Conservation (phyloP, 1,140 invertebrate species). For the Micrasema longulum region DNA sequence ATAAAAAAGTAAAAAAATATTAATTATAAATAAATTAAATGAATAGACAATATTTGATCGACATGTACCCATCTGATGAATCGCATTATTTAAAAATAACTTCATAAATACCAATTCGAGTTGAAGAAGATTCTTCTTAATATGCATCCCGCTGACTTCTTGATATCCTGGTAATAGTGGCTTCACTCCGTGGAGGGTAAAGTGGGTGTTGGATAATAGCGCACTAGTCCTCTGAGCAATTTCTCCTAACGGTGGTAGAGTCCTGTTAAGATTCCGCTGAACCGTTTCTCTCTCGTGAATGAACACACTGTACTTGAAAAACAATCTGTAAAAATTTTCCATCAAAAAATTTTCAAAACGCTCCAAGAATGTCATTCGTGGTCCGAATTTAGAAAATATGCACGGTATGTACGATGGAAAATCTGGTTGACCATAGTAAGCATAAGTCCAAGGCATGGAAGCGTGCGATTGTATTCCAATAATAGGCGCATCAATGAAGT, state of each 20-base stretch:
- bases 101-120: slow-evolving; percentile 60
- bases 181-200: slow-evolving; percentile 65
- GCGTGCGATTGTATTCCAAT: slow-evolving; percentile 70
- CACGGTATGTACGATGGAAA: slow-evolving; percentile 73
- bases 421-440: slow-evolving; percentile 69
- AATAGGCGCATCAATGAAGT: slow-evolving; percentile 69
- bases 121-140: slow-evolving; percentile 63
- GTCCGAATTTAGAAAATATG: slow-evolving; percentile 62
- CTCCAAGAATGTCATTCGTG: slow-evolving; percentile 69
- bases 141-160: slow-evolving; percentile 70
- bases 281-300: slow-evolving; percentile 60
- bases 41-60: no score
- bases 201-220: slow-evolving; percentile 70
- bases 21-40: no score
- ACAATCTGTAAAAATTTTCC: slow-evolving; percentile 40
- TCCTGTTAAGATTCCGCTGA: slow-evolving; percentile 52
- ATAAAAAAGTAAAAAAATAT: no score
- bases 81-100: no score
- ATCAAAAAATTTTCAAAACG: slow-evolving; percentile 67
- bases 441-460: slow-evolving; percentile 70
- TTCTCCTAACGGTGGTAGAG: slow-evolving; percentile 56
- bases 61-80: no score
- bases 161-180: slow-evolving; percentile 69
- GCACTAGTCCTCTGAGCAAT: slow-evolving; percentile 63
- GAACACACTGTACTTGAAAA: slow-evolving; percentile 60